Conservation (phyloP, 1,140 invertebrate species). For the Drosophila albomicans region DNA sequence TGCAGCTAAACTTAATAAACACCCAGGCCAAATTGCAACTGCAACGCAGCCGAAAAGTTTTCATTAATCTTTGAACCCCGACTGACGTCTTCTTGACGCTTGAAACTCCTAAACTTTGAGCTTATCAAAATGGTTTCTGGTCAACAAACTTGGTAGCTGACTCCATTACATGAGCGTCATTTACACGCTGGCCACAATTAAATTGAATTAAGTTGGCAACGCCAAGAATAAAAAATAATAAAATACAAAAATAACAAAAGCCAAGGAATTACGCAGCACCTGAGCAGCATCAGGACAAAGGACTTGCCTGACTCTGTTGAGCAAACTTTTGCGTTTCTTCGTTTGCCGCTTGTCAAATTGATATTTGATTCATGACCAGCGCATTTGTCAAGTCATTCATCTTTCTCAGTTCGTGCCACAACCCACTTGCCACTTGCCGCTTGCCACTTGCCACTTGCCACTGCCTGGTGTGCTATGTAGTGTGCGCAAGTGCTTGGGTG, state of each 20-base stretch:
- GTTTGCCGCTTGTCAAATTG: slow-evolving; percentile 80
- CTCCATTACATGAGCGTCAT: slow-evolving; percentile 57
- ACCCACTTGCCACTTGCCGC: slow-evolving; percentile 14
- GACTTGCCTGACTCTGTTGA: background rate
- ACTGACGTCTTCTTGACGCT: background rate
- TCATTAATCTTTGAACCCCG: slow-evolving; percentile 66
- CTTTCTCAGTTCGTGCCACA: slow-evolving; percentile 60
- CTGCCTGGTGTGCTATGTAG: background rate
- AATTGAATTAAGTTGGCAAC: slow-evolving; percentile 73
- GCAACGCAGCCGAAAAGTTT: slow-evolving; percentile 59
- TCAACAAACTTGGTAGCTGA: slow-evolving; percentile 9
- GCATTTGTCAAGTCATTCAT: slow-evolving; percentile 84
- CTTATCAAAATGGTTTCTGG: slow-evolving; percentile 44
- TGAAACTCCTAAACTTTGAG: slow-evolving; percentile 58
- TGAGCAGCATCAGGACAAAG: slow-evolving; percentile 47
- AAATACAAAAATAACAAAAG: slow-evolving; percentile 15
- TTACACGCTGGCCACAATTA: slow-evolving; percentile 77
- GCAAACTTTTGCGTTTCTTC: slow-evolving; percentile 46
- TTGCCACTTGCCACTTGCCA: slow-evolving; percentile 8
- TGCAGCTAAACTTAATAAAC: slow-evolving; percentile 75
- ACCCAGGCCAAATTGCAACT: slow-evolving; percentile 52
- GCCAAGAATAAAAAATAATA: slow-evolving; percentile 3
- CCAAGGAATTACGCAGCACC: slow-evolving; percentile 49
- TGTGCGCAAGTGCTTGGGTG: background rate
- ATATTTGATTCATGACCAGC: slow-evolving; percentile 84